Percentiles rank a stretch among this genome's conserved stretches.
Conservation (phyloP, 2,888 invertebrate species). For the Drosophila mimica region DNA sequence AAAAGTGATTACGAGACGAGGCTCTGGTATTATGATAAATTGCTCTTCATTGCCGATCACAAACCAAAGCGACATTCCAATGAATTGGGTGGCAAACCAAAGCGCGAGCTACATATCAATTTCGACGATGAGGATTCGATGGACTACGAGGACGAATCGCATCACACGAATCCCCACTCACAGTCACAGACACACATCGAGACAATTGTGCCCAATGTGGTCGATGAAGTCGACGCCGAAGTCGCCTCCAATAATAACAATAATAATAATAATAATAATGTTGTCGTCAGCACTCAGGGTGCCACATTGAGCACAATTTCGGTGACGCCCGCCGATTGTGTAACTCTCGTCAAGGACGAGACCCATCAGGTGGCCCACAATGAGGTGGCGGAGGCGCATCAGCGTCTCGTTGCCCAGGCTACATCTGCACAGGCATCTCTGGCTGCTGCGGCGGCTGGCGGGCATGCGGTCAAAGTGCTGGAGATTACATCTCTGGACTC, state of each 20-base stretch:
- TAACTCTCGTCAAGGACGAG: constrained; percentile 79
- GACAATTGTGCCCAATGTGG: constrained; percentile 50
- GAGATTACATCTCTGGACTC: constrained; percentile 83
- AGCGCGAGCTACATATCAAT: constrained; percentile 75
- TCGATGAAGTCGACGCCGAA: constrained; percentile 64
- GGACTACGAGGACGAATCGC: constrained; percentile 82
- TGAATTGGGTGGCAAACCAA: constrained; percentile 69
- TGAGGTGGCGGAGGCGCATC: constrained; percentile 67
- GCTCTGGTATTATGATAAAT: constrained; percentile 83
- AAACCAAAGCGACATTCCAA: constrained; percentile 78
- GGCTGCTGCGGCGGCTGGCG: constrained; percentile 60
- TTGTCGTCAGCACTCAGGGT: constrained; percentile 68
- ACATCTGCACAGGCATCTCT: constrained; percentile 64
- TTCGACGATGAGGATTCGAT: constrained; percentile 84
- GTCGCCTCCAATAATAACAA: constrained; percentile 9
- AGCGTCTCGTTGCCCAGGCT: constrained; percentile 72
- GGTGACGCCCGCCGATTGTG: constrained; percentile 77
- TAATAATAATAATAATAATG: constrained; percentile 40
- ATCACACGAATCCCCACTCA: constrained; percentile 50
- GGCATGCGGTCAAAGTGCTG: constrained; percentile 82
- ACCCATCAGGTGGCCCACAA: constrained; percentile 64
- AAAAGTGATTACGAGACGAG: constrained; percentile 83
- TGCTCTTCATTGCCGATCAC: constrained; percentile 84
- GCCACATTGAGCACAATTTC: constrained; percentile 69
- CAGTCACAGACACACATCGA: constrained; percentile 66